These are phyloP conservation scores for Coenonympha glycerion DNA, from an alignment of 2,888 invertebrate genomes.

Conservation along the genomic window DNA sequence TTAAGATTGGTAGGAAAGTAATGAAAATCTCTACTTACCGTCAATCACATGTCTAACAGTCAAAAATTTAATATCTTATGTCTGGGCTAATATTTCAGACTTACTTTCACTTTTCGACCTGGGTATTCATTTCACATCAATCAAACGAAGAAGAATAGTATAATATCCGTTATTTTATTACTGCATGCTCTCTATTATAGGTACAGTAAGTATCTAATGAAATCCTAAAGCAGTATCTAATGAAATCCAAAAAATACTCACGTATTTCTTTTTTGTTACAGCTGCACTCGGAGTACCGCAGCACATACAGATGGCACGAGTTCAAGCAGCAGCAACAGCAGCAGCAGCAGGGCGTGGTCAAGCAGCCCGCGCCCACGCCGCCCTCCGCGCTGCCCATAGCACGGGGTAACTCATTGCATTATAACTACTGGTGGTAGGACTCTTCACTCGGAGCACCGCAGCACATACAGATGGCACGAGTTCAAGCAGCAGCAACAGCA, in stretches of 20 bases:
- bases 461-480: not conserved
- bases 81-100: not conserved
- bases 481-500: conserved; percentile 30
- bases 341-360: conserved; percentile 81
- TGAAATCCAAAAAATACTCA: no score
- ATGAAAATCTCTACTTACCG: not conserved
- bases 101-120: conserved; percentile 4
- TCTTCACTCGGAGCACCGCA: no score
- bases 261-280: conserved; percentile 76
- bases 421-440: no score
- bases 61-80: not conserved
- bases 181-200: no score
- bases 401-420: no score
- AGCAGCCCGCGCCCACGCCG: conserved; percentile 79
- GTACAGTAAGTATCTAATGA: no score
- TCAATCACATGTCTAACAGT: not conserved
- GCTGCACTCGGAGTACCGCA: conserved; percentile 95
- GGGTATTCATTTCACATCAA: not conserved
- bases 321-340: conserved; percentile 87
- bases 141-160: not conserved
- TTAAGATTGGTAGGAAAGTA: no score
- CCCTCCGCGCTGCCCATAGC: conserved; percentile 52
- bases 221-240: no score
- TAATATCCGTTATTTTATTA: not conserved
- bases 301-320: conserved; percentile 97